Base-by-base conservation (phyloP, 2,113 vertebrate genomes). In the Corapipo altera region DNA sequence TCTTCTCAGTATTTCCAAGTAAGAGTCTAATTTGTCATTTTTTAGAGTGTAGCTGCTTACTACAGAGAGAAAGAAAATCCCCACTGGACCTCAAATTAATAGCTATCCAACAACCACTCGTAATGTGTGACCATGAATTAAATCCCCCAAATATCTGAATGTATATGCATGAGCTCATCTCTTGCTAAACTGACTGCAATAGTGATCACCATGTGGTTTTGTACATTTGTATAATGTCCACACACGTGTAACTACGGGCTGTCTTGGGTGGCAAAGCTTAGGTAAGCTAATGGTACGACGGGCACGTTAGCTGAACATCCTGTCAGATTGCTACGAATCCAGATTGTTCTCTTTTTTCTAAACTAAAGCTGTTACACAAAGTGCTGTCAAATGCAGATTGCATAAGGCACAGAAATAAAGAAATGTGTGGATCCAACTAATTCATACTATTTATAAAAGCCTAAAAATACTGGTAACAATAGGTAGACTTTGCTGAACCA, bases 241-340 rank as follows among this genome's bases (percentile, higher is more conserved):
- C n/a, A 33, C 55, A n/a, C 2, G 2, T 18, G 10, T 27, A 72
- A 28, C 35, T 26, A 37, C 0, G 3, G 5, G 15, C 6, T 77
- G 5, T 12, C 80, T 61, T 19, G 65, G 33, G 43, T 71, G 39
- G 35, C 43, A 76, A 49, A 89, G 46, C 20, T 52, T 26, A 85
- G 65, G n/a, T 35, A 71, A 77, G 19, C 28, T 27, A n/a, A 37
- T 5, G 27, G 48, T 65, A 74, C 64, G 73, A 37, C 6, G 39
- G 26, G 27, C 15, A 39, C 5, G 5, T 35, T 6, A 85, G 64
- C 75, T 55, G 75, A 90, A 86, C 57, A 55, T 59, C 57, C 33
- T 64, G 46, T 33, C 69, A 62, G 59, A 58, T 82, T 7, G 2
- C 57, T 85, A 16, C 2, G 0, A 52, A 85, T 35, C 5, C 5